Percentiles rank a stretch among this genome's conserved stretches.
Evolutionary conservation across 2,888 invertebrate species (phyloP).

Genomic region (Copidosoma aretas): DNA sequence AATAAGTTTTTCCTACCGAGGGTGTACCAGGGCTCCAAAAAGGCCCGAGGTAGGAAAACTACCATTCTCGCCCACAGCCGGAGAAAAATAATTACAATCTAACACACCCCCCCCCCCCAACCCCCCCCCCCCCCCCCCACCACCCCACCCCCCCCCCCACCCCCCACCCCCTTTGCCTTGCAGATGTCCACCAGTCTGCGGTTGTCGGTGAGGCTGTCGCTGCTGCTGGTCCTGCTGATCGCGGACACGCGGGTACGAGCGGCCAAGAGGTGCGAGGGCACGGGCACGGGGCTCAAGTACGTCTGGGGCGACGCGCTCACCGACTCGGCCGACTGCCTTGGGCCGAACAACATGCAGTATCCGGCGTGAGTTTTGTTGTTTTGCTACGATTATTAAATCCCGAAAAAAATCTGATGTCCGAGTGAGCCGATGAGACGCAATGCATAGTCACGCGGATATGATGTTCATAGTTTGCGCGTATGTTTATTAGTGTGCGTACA

Average conservation of each 20-base stretch:
- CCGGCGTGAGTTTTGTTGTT: constrained; percentile 73
- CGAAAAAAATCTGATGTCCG: too few relatives aligned
- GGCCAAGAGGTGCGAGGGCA: constrained; percentile 65
- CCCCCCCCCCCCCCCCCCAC: neutral
- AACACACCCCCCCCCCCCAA: neutral
- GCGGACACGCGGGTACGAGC: constrained; percentile 29
- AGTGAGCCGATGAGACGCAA: too few relatives aligned
- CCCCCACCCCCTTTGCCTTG: constrained; percentile 3
- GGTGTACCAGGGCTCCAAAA: too few relatives aligned
- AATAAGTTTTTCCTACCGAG: too few relatives aligned
- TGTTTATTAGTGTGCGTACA: too few relatives aligned
- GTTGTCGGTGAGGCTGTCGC: constrained; percentile 46
- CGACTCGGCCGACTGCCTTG: constrained; percentile 78
- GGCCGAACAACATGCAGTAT: constrained; percentile 83
- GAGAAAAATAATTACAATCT: too few relatives aligned
- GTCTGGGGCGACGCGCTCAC: constrained; percentile 87
- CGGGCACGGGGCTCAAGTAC: constrained; percentile 77
- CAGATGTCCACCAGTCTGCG: constrained; percentile 27
- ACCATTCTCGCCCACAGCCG: too few relatives aligned
- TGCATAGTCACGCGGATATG: too few relatives aligned
- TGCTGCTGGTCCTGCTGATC: constrained; percentile 34
- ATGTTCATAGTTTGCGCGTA: too few relatives aligned
- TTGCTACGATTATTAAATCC: too few relatives aligned
- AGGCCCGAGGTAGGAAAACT: too few relatives aligned
- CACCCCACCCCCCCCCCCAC: neutral